These are phyloP conservation scores for Hyppa rectilinea DNA, from an alignment of 2,888 invertebrate genomes.

Conservation along the genomic window DNA sequence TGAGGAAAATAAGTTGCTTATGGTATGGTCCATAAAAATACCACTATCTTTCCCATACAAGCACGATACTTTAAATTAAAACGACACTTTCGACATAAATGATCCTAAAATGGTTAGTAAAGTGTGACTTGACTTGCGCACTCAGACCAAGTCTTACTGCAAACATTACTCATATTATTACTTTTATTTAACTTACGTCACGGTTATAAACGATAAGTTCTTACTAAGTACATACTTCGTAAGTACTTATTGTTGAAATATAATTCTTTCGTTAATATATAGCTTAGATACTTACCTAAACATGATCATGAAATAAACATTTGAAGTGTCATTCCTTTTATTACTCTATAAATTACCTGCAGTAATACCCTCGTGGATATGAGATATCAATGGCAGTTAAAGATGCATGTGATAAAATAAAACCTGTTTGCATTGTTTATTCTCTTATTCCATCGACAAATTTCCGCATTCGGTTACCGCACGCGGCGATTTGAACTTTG, in stretches of 20 bases:
- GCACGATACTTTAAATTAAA: neutral
- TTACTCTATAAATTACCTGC: slow-evolving; percentile 38
- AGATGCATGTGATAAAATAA: slow-evolving; percentile 18
- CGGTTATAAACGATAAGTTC: slow-evolving; percentile 33
- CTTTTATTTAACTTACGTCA: slow-evolving; percentile 42
- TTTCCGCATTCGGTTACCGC: slow-evolving; percentile 45
- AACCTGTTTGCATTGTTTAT: slow-evolving; percentile 25
- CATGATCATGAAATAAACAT: slow-evolving; percentile 29
- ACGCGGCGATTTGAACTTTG: slow-evolving; percentile 21
- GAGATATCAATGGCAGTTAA: slow-evolving; percentile 29
- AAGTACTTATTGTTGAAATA: too few species aligned
- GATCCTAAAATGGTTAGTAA: neutral
- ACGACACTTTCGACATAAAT: slow-evolving; percentile 12
- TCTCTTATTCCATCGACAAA: slow-evolving; percentile 10
- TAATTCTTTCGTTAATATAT: too few species aligned
- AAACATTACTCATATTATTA: slow-evolving; percentile 38
- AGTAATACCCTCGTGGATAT: slow-evolving; percentile 25
- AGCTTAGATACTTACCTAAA: too few species aligned
- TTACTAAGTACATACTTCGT: slow-evolving; percentile 17
- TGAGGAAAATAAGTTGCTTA: neutral
- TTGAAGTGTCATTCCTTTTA: slow-evolving; percentile 43
- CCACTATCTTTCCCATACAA: neutral
- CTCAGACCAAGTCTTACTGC: neutral
- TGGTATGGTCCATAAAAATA: neutral
- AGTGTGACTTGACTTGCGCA: neutral